Base-by-base conservation (phyloP, 2,888 invertebrate species). In the Cerceris ruficornis region DNA sequence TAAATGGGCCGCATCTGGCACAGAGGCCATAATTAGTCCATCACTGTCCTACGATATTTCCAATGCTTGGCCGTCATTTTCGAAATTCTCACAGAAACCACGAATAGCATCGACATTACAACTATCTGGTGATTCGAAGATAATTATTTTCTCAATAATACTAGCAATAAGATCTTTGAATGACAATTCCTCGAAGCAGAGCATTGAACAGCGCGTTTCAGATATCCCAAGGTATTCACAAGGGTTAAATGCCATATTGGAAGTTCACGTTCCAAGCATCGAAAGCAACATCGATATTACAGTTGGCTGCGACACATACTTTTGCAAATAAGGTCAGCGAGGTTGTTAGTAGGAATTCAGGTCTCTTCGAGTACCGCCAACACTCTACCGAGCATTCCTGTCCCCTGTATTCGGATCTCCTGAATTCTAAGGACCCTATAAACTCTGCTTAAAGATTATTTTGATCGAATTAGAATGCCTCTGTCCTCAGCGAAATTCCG, bases 401-500 rank as follows among this genome's bases (percentile, higher is more conserved):
- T 50, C 73, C 60, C 39, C 42, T 57, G 75, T 78, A 72, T 82
- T 77, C 80, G 69, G 79, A 83, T 28, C 28, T 28, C 28, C 28
- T 28, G 4, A 75, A 78, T 79, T 73, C 79, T 69, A 74, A 84
- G 79, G 78, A 74, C 61, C 74, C 75, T 76, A 54, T 83, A 82
- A 79, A 84, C 76, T 64, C 59, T 71, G 82, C 74, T 83, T 82
- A 79, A 84, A 80, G 83, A 84, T 83, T 82, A 75, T 79, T 84
- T 71, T 72, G 76, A 84, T 83, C 73, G 79, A 83, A 82, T 84
- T 84, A 84, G 79, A 66, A 68, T 57, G 59, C 28, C 50, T 11
- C 61, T 39, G 58, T 61, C 15, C 59, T 55, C 67, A 77, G 79
- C 82, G 80, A 75, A 79, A 84, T 82, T 84, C 75, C 82, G 61